Evolutionary conservation across 2,888 invertebrate genomes (phyloP).

Genomic region (Fragum fragum): DNA sequence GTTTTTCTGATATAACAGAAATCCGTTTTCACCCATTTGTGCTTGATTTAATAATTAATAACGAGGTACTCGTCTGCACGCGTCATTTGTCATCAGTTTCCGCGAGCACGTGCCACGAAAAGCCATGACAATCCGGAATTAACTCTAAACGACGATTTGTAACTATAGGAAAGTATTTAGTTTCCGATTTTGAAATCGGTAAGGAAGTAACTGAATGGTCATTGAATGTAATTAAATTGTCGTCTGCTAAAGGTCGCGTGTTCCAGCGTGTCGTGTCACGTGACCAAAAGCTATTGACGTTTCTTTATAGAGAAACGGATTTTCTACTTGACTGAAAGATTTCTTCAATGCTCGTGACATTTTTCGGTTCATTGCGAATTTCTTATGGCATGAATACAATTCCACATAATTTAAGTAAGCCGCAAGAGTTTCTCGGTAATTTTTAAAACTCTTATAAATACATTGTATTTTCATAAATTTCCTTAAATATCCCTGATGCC

Average conservation of each 20-base stretch:
- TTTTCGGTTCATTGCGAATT: neutral
- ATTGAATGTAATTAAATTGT: conserved; percentile 33
- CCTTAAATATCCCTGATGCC: no score
- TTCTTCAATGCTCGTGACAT: neutral
- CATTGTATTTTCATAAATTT: no score
- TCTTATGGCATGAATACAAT: neutral
- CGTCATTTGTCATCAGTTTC: conserved; percentile 27
- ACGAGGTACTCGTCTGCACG: conserved; percentile 8
- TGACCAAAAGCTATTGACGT: conserved; percentile 6
- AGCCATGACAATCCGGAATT: conserved; percentile 26
- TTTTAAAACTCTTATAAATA: no score
- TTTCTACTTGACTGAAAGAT: conserved; percentile 16
- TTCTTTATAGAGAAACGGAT: neutral
- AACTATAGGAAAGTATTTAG: conserved; percentile 30
- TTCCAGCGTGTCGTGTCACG: neutral
- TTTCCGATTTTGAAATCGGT: conserved; percentile 31
- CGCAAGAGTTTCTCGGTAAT: no score
- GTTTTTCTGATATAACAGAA: no score
- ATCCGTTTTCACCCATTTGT: neutral
- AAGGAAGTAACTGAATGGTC: conserved; percentile 31
- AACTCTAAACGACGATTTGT: conserved; percentile 12
- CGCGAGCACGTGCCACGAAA: conserved; percentile 22
- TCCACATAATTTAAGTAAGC: no score
- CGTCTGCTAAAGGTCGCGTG: conserved; percentile 27
- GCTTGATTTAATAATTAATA: conserved; percentile 27